Conservation (phyloP, 2,888 invertebrate genomes). For the Parasteatoda lunata region DNA sequence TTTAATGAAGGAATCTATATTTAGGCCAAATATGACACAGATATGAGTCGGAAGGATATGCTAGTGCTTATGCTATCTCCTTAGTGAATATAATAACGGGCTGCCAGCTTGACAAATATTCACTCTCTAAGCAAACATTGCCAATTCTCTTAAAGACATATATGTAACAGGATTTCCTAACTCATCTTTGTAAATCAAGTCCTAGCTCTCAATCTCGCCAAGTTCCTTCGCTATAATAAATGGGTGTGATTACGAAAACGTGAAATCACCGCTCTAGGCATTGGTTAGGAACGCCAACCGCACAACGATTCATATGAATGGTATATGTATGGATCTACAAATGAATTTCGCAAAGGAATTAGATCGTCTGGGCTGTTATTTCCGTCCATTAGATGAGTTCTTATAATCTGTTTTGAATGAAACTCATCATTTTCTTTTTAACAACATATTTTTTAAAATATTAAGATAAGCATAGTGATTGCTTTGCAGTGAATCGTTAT, state of each 20-base stretch:
- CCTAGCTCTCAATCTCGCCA: constrained; percentile 23
- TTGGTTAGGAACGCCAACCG: not conserved
- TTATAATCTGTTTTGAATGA: too few species aligned
- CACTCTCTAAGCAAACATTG: constrained; percentile 34
- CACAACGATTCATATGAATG: not conserved
- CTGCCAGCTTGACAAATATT: constrained; percentile 45
- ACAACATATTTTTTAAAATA: too few species aligned
- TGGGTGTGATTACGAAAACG: constrained; percentile 14
- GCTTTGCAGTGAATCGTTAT: too few species aligned
- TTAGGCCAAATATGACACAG: constrained; percentile 26
- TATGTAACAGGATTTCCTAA: constrained; percentile 33
- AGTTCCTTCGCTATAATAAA: constrained; percentile 35
- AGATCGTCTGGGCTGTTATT: too few species aligned
- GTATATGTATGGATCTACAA: too few species aligned
- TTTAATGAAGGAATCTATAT: constrained; percentile 40
- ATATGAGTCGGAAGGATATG: constrained; percentile 1
- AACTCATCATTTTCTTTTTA: too few species aligned
- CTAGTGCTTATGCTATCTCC: constrained; percentile 22
- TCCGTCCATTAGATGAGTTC: too few species aligned
- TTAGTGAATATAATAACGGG: constrained; percentile 37
- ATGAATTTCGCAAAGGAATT: too few species aligned
- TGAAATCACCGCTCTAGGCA: constrained; percentile 20
- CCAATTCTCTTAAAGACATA: constrained; percentile 18
- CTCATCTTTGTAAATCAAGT: constrained; percentile 56
- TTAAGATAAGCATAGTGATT: too few species aligned